A percentile compares a stretch with the other conserved stretches of the same genome.
Conservation (phyloP, 2,888 invertebrate species). For the Cloeon dipterum region DNA sequence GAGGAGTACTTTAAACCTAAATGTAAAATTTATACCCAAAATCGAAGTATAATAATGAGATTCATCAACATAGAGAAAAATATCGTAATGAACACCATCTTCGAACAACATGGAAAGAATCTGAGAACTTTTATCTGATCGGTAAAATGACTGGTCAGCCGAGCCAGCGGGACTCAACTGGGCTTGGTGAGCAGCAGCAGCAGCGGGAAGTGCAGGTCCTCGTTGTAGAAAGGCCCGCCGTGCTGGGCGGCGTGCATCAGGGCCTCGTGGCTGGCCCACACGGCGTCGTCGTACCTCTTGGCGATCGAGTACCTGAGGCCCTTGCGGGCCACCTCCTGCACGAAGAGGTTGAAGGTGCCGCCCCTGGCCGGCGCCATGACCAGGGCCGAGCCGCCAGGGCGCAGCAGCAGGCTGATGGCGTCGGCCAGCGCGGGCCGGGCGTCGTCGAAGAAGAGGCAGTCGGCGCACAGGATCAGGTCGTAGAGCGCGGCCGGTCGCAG, state of each 20-base stretch:
- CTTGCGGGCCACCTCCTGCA: conserved; percentile 29
- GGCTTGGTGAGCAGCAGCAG: conserved; percentile 33
- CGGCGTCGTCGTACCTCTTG: conserved; percentile 34
- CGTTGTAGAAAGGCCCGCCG: conserved; percentile 33
- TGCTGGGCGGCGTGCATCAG: conserved; percentile 18
- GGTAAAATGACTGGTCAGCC: no score
- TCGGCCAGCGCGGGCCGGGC: conserved; percentile 38
- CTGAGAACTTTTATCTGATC: no score
- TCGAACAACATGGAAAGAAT: no score
- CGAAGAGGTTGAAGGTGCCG: conserved; percentile 42
- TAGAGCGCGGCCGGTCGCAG: conserved; percentile 21
- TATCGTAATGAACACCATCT: no score
- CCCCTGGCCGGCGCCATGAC: conserved; percentile 58
- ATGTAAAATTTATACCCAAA: no score
- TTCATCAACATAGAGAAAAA: no score
- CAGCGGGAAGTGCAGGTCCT: conserved; percentile 47
- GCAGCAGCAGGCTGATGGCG: conserved; percentile 37
- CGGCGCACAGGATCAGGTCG: conserved; percentile 52
- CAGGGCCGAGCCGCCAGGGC: conserved; percentile 35
- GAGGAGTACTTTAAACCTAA: no score
- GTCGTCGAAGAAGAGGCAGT: conserved; percentile 59
- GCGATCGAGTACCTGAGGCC: conserved; percentile 32
- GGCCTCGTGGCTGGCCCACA: conserved; percentile 42
- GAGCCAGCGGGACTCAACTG: no score
- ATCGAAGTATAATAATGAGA: no score